Evolutionary conservation across 2,888 invertebrate genomes (phyloP), one percentile per base, ranked within the genome.

Genomic region (Synergus laeviventris): DNA sequence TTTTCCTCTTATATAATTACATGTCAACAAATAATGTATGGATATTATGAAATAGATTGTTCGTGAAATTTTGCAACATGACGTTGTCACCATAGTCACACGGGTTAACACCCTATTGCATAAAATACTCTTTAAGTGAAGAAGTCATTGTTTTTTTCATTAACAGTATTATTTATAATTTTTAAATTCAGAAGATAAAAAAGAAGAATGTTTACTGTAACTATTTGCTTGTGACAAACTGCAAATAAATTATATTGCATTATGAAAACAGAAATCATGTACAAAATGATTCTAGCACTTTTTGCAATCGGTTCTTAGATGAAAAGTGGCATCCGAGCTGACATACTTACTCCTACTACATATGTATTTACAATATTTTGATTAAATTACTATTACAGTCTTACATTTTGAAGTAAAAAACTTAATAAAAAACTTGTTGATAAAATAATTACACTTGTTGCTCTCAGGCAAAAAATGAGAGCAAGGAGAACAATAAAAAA

Each of bases 1-100:
- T 31, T 49, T 70, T n/a, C n/a, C 49, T 31, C 31, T 70, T 70
- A 70, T 70, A 36, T 70, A 70, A 70, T 70, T 49, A 16, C 24
- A 31, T 70, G 31, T 49, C 45, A 49, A 49, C n/a, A 70, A 70
- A 70, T 70, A 21, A 70, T 49, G 16, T 49, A 36, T 31, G n/a
- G 31, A 49, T 56, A 1, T 49, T 49, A 24, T 49, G 49, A 70
- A 70, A 70, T 66, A 36, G 2, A 70, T 70, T 70, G 11, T 49
- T 12, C n/a, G 16, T 49, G n/a, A 49, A 2, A 49, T n/a, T 49
- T 31, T 49, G 31, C 36, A 38, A 62, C 21, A 62, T n/a, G 16
- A 70, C 16, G 14, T 70, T n/a, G 14, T 62, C 66, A 70, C n/a
- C n/a, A n/a, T n/a, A n/a, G n/a, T n/a, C 54, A 16, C 11, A 31